phyloP scores from a whole-genome alignment of 2,888 invertebrate genomes.

The Ormyrus nitidulus region DNA sequence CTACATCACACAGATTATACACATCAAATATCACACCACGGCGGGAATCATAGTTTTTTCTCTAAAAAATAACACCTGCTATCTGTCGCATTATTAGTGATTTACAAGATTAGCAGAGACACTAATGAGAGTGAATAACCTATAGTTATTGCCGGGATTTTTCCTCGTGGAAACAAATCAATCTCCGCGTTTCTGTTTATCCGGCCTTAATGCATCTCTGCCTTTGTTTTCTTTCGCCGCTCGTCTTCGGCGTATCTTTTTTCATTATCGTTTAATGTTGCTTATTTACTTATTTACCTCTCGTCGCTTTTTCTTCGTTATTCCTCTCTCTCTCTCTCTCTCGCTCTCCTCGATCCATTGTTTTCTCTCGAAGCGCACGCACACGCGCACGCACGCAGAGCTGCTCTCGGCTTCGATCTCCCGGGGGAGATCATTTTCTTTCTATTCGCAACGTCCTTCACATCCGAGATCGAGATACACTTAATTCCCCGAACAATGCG shows the following conservation, averaged over 20 bases:
- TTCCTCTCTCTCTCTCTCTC: neutral
- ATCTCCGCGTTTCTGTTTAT: conserved; percentile 28
- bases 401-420: neutral
- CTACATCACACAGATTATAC: too few relatives aligned
- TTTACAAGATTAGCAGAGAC: neutral
- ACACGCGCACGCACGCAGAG: neutral
- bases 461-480: conserved; percentile 20
- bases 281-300: conserved; percentile 41
- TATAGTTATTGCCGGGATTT: conserved; percentile 13
- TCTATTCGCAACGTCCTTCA: neutral
- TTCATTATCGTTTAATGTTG: conserved; percentile 42
- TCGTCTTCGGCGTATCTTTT: conserved; percentile 11
- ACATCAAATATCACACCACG: too few relatives aligned
- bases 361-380: conserved; percentile 16
- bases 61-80: neutral
- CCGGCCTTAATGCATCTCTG: conserved; percentile 22
- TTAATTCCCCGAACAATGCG: neutral
- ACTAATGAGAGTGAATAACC: conserved; percentile 4
- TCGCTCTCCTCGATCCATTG: neutral
- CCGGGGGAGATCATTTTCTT: conserved; percentile 44
- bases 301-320: conserved; percentile 43
- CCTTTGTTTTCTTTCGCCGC: neutral
- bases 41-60: neutral
- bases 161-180: conserved; percentile 34
- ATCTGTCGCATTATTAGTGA: neutral